Conservation (phyloP, 2,888 invertebrate species). For the Phaonia tiefii region DNA sequence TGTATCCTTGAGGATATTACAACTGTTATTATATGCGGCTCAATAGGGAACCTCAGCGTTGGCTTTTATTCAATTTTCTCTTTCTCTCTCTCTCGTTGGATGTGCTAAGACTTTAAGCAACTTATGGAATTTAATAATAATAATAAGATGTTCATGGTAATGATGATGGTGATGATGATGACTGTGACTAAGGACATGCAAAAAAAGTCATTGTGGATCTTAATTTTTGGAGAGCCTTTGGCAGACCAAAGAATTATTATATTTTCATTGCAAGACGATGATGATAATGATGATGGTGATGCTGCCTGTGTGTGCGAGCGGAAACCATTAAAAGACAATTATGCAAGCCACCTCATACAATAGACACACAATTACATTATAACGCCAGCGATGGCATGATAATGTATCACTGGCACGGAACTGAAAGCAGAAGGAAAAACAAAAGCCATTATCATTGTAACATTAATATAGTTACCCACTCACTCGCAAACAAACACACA, state of each 20-base stretch:
- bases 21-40: background rate
- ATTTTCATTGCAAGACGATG: background rate
- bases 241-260: conserved; percentile 6
- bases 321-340: conserved; percentile 26
- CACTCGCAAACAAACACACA: background rate
- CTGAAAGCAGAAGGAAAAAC: background rate
- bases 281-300: background rate
- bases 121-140: conserved; percentile 10
- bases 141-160: no score
- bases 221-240: background rate
- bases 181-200: no score
- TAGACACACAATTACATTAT: background rate
- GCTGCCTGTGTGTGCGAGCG: conserved; percentile 1
- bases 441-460: conserved; percentile 18
- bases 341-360: background rate
- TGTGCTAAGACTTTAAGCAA: conserved; percentile 15
- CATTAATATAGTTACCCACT: conserved; percentile 6
- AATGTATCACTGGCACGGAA: background rate
- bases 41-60: background rate
- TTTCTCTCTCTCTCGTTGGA: no score
- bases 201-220: no score
- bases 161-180: no score
- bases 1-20: conserved; percentile 3
- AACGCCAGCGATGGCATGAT: background rate
- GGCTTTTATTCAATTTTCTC: conserved; percentile 15